A percentile compares a stretch with the other conserved stretches of the same genome.
Evolutionary conservation across 2,113 vertebrate species (phyloP).

Genomic region (Struthio camelus): DNA sequence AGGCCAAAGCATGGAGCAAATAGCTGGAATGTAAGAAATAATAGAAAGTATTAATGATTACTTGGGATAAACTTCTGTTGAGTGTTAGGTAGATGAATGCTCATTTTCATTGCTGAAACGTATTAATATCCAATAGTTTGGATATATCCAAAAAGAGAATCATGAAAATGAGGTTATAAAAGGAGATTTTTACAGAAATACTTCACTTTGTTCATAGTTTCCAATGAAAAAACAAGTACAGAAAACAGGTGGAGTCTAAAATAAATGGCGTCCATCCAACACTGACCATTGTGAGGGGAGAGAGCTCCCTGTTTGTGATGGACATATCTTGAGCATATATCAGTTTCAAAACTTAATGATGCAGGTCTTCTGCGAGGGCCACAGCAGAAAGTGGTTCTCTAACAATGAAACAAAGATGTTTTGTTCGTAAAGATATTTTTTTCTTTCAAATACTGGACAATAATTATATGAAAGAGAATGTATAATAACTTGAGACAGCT

Average conservation of each 20-base stretch:
- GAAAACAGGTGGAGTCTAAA: not conserved
- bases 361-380: not conserved
- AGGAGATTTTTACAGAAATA: not conserved
- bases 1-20: not conserved
- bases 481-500: not conserved
- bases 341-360: not conserved
- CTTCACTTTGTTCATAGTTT: not conserved
- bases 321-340: not conserved
- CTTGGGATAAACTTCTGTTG: not conserved
- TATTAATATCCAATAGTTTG: not conserved
- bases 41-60: not conserved
- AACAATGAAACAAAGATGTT: not conserved
- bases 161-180: not conserved
- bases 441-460: not conserved
- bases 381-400: not conserved
- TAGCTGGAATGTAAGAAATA: not conserved
- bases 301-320: not conserved
- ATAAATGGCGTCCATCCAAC: not conserved
- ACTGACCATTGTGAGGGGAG: fast-evolving
- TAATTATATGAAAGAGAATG: not conserved
- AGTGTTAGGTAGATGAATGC: not conserved
- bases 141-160: not conserved
- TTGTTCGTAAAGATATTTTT: not conserved
- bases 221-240: not conserved
- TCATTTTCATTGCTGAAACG: not conserved